These are phyloP conservation scores for Limnephilus rhombicus DNA, from an alignment of 2,888 invertebrate species.

Conservation along the genomic window DNA sequence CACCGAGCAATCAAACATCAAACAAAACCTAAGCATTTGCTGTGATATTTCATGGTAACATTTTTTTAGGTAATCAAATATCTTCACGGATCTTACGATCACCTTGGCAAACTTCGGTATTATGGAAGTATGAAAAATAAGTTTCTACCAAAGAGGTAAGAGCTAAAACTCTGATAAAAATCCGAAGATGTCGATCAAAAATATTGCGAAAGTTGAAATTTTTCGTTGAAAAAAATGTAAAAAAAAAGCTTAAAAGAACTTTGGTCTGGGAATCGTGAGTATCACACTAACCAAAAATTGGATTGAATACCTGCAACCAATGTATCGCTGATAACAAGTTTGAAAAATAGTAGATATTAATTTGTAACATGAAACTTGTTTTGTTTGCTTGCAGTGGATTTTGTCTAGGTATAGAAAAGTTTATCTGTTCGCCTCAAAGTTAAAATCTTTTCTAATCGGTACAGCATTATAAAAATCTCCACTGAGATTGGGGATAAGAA, in stretches of 20 bases:
- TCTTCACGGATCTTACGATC: no score
- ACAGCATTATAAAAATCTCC: not conserved
- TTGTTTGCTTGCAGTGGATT: not conserved
- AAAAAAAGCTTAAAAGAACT: not conserved
- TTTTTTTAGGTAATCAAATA: no score
- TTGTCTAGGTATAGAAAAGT: not conserved
- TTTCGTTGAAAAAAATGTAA: not conserved
- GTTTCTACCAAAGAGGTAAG: no score
- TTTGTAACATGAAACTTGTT: not conserved
- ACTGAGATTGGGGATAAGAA: not conserved
- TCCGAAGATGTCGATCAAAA: no score
- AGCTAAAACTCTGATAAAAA: no score
- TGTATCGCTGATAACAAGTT: not conserved
- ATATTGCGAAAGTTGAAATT: no score
- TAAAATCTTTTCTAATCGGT: not conserved
- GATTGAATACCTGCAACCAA: not conserved
- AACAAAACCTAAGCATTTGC: no score
- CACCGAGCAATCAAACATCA: no score
- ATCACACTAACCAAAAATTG: not conserved
- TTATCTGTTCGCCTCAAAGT: not conserved
- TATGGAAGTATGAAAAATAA: no score
- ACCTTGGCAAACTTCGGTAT: no score
- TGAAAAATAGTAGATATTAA: not conserved
- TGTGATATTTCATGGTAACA: no score
- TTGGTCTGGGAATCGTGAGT: not conserved